Percentiles rank a stretch among this genome's conserved stretches.
Evolutionary conservation across 2,888 invertebrate genomes (phyloP).

Genomic region (Galeopsomyia nigrocyanea): DNA sequence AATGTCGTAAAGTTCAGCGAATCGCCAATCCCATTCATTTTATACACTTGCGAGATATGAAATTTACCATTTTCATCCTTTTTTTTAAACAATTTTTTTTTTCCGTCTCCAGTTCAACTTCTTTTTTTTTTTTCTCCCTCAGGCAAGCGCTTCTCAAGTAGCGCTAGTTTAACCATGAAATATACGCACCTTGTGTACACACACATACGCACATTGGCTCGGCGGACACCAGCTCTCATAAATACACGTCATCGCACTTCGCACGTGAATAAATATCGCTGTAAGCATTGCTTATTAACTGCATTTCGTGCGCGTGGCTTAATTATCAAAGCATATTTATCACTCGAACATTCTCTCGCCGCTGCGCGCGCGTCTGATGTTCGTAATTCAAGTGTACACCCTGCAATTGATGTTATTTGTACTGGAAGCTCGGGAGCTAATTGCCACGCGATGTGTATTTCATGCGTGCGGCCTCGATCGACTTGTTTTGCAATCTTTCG

Average conservation of each 20-base stretch:
- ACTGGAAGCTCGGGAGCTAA: no score
- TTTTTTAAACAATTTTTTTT: slow-evolving; percentile 23
- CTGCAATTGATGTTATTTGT: no score
- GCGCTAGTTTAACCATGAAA: slow-evolving; percentile 24
- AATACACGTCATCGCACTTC: slow-evolving; percentile 25
- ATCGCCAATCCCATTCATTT: no score
- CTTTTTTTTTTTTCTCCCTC: slow-evolving; percentile 12
- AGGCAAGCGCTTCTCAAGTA: slow-evolving; percentile 35
- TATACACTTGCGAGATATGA: no score
- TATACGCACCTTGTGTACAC: slow-evolving; percentile 14
- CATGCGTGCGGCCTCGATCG: no score
- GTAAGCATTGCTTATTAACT: slow-evolving; percentile 25
- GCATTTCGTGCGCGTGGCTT: slow-evolving; percentile 19
- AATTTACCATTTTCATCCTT: neutral
- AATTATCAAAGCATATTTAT: slow-evolving; percentile 27
- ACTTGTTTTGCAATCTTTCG: no score
- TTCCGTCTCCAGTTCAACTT: slow-evolving; percentile 14
- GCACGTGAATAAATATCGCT: slow-evolving; percentile 29
- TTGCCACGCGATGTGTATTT: no score
- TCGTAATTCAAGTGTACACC: no score
- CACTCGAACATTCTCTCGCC: slow-evolving; percentile 6
- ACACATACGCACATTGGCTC: slow-evolving; percentile 18
- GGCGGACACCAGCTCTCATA: slow-evolving; percentile 21
- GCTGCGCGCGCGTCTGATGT: no score
- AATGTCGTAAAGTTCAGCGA: no score